Evolutionary conservation across 2,888 invertebrate species (phyloP), one percentile per base, ranked within the genome.

Genomic region (Andrena camellia): DNA sequence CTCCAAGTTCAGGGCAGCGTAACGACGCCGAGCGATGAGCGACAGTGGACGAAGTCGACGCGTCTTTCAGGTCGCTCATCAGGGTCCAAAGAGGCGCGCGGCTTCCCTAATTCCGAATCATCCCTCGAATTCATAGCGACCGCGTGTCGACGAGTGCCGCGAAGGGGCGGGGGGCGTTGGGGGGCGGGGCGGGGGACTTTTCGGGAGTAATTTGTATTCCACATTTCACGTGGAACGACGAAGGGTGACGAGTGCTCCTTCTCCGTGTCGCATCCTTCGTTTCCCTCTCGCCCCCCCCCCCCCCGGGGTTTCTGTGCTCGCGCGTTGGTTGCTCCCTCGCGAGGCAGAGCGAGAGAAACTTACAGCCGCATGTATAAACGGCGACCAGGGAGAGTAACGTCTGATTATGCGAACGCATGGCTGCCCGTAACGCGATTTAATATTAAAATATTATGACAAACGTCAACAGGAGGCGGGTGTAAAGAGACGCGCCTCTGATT

Each of bases 381-480:
- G 35, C 81, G 82, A 31, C 78, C 77, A 72, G 85, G 86, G 91
- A 90, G 88, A 90, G 88, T 87, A 91, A 90, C 90, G 91, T 90
- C 93, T 93, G 93, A 94, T 94, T 93, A 93, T 94, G 93, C 93
- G 91, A 92, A 91, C 93, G 94, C 94, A 93, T 94, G 93, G 90
- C 92, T 93, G 92, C 78, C 88, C 92, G 91, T 93, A 93, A 94
- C 91, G 91, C 93, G 93, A 94, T 94, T 94, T 94, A 94, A 94
- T 94, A 94, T 94, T 93, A 94, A 94, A 94, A 94, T 94, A 94
- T 94, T 94, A 94, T 94, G 93, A 94, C 94, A 94, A 94, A 94
- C 92, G 94, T 93, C 94, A 94, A 94, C 93, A 94, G 89, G 91
- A 91, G 89, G 89, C 85, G 89, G 88, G 89, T 86, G 86, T 84